Conservation (phyloP, 2,113 vertebrate genomes). For the Oryctolagus cuniculus region mOryCun1.1 NC_091439.1:135364001-135364500, state of each 20-base stretch:
- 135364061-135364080: not conserved
- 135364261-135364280: not conserved
- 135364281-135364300: not conserved
- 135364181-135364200: not conserved
- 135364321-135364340: not conserved
- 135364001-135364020: not conserved
- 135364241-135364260: not conserved
- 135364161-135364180: not conserved
- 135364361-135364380: not conserved
- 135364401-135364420: not conserved
- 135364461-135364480: not conserved
- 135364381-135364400: not conserved
- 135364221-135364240: not conserved
- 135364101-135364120: not conserved
- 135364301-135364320: conserved; percentile 31
- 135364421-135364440: not conserved
- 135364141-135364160: not conserved
- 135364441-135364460: not conserved
- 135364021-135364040: not conserved
- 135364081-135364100: not conserved
- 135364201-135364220: not conserved
- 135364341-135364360: not conserved
- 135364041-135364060: not conserved
- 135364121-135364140: conserved; percentile 27
- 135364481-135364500: not conserved